Base-by-base conservation (phyloP, 2,888 invertebrate species). In the Lasioglossum marginatum region DNA sequence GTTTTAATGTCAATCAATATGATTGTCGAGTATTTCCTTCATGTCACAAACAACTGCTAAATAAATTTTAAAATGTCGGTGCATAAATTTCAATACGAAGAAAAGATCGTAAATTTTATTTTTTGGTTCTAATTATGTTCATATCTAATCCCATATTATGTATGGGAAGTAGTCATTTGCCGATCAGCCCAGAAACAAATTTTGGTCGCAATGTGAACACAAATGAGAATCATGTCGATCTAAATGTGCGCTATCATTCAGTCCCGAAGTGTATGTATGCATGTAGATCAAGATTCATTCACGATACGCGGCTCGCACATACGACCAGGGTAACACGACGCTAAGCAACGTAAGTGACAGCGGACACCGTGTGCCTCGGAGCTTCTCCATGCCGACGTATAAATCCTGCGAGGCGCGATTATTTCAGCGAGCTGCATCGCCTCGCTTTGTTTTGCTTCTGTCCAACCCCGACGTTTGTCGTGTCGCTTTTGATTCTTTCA, bases 401-500 rank as follows among this genome's bases (percentile, higher is more conserved):
- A 86, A 88, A 89, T 89, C 79, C 81, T 79, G 81, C 74, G 76
- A 81, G 86, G 82, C 88, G 90, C 86, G 88, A 90, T 90, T 90
- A 88, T 85, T 89, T 87, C 83, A 85, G 73, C 90, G 79, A 57
- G 86, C 86, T 48, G 83, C 81, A 81, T 76, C 40, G 70, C 40
- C 34, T 43, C 79, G 45, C 74, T 83, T 86, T 74, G 88, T 90
- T 90, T 90, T 90, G 81, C 88, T 89, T 77, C 71, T 86, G 78
- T 75, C 48, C 74, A 40, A 43, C 45, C 75, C 37, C n/a, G 68
- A 71, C 70, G 77, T 82, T 81, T 68, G 80, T 75, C 82, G 82
- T 79, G 89, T 89, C 90, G 85, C 85, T 89, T 89, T 89, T 89
- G 85, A 89, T 89, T 87, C 81, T 79, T 89, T 85, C 82, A 81